These are phyloP conservation scores for Pogonognathellus flavescens DNA, from an alignment of 1,140 invertebrate genomes.

Conservation along the genomic window DNA sequence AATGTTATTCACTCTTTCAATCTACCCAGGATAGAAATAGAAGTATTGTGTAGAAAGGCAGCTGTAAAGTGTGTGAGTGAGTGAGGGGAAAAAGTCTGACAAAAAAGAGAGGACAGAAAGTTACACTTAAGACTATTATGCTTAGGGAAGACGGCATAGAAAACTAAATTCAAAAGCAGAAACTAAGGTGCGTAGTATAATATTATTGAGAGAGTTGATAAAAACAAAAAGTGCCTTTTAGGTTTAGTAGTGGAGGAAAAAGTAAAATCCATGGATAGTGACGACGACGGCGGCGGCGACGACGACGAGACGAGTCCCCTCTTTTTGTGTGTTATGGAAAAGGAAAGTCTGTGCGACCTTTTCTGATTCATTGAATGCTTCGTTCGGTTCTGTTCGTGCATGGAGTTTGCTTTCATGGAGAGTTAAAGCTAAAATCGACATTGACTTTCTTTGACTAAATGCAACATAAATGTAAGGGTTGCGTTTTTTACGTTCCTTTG, in stretches of 20 bases:
- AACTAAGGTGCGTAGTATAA: too few relatives aligned
- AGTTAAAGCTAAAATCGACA: conserved; percentile 31
- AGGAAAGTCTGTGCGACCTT: conserved; percentile 20
- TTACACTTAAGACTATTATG: too few relatives aligned
- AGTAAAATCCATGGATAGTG: background rate
- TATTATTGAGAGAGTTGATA: background rate
- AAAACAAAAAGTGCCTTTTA: background rate
- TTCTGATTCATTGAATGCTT: conserved; percentile 31
- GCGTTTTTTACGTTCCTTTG: background rate
- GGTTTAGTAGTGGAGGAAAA: background rate
- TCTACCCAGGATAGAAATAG: too few relatives aligned
- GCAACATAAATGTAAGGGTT: conserved; percentile 9
- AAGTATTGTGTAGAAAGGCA: too few relatives aligned
- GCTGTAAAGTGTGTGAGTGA: too few relatives aligned
- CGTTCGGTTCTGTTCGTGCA: background rate
- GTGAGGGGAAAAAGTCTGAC: too few relatives aligned
- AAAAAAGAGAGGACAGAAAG: too few relatives aligned
- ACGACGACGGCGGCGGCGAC: background rate
- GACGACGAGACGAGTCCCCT: background rate
- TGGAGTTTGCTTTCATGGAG: background rate
- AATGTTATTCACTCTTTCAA: background rate
- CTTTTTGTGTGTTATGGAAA: background rate
- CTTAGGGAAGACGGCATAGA: too few relatives aligned
- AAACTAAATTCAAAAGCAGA: too few relatives aligned
- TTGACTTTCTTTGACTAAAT: conserved; percentile 45